phyloP scores from a whole-genome alignment of 2,113 vertebrate species.

The Tetrax tetrax region DNA sequence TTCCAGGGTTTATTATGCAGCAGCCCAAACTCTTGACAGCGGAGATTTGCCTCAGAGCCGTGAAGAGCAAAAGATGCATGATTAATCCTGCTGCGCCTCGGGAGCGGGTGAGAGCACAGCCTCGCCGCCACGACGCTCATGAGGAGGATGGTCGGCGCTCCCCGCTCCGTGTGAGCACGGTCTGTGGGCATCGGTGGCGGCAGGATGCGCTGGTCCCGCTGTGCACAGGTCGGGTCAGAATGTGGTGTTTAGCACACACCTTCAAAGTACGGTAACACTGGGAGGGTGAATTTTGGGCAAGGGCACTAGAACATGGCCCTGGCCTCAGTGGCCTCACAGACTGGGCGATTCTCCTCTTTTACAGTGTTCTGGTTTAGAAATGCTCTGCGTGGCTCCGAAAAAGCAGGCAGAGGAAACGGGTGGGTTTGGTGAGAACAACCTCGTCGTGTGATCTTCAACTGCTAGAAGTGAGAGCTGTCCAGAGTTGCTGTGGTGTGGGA shows the following conservation, averaged over 20 bases:
- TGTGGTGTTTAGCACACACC: background rate
- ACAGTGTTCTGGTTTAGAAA: rapidly evolving
- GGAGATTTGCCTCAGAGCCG: background rate
- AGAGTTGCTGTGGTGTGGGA: rapidly evolving
- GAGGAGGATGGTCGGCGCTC: too few species aligned
- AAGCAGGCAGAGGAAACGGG: background rate
- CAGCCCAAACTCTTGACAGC: background rate
- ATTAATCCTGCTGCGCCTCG: background rate
- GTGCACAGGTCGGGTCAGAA: rapidly evolving
- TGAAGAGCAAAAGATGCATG: background rate
- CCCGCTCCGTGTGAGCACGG: too few species aligned
- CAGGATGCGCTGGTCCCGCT: background rate
- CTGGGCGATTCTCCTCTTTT: rapidly evolving
- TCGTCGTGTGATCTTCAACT: rapidly evolving
- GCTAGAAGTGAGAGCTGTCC: rapidly evolving
- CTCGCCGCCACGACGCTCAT: rapidly evolving
- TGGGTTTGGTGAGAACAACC: background rate
- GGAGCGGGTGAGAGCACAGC: background rate
- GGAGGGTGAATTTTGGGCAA: background rate
- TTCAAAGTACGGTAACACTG: rapidly evolving
- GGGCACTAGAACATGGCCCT: background rate
- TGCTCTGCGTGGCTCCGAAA: rapidly evolving
- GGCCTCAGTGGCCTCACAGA: rapidly evolving
- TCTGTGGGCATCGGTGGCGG: rapidly evolving
- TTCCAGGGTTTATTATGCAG: background rate